These are phyloP conservation scores for Enteromius treurensis DNA, from an alignment of 2,797 vertebrate species.

Conservation along the genomic window DNA sequence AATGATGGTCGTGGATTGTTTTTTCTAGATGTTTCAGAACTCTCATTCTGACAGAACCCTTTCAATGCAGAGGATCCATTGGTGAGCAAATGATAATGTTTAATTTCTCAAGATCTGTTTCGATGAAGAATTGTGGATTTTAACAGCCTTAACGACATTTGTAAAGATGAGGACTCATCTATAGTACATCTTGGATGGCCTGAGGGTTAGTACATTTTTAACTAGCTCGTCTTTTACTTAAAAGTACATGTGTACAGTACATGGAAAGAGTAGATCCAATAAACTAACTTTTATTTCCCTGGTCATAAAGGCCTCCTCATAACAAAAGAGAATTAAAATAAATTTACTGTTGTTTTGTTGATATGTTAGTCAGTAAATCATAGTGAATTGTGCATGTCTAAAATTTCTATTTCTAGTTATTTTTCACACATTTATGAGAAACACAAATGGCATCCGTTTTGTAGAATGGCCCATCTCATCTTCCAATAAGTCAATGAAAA, in stretches of 20 bases:
- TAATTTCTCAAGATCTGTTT: neutral
- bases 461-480: constrained; percentile 31
- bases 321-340: neutral
- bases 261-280: neutral
- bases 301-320: neutral
- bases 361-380: neutral
- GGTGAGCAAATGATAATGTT: neutral
- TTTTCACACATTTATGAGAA: neutral
- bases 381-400: neutral
- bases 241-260: neutral
- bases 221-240: neutral
- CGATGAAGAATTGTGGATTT: neutral
- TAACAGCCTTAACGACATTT: neutral
- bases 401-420: constrained; percentile 14
- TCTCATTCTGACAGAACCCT: neutral
- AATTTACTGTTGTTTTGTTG: neutral
- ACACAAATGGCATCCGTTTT: constrained; percentile 25
- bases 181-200: neutral
- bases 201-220: neutral
- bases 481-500: constrained; percentile 38
- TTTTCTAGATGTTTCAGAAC: neutral
- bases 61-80: neutral
- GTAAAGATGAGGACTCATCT: neutral
- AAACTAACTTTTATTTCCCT: neutral
- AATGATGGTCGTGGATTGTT: neutral